Evolutionary conservation across 2,888 invertebrate species (phyloP).

Genomic region (Hyposoter didymator): DNA sequence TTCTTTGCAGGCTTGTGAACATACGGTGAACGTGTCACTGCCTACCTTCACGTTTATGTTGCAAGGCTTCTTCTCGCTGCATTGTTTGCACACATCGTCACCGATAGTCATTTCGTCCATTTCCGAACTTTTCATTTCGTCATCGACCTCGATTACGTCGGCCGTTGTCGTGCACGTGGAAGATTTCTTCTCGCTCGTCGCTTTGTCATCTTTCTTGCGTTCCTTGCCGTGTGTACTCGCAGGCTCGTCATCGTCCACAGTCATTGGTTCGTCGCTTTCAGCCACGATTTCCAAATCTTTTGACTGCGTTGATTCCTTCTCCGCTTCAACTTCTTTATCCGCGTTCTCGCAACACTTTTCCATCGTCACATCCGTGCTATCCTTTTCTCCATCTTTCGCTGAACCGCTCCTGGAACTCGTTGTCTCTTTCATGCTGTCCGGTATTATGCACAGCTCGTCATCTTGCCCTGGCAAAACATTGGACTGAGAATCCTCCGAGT

Average conservation of each 20-base stretch:
- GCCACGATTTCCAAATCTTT: slow-evolving; percentile 73
- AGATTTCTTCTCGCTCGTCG: slow-evolving; percentile 39
- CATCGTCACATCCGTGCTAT: slow-evolving; percentile 48
- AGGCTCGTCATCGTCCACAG: neutral
- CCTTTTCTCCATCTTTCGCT: slow-evolving; percentile 48
- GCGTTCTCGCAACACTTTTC: slow-evolving; percentile 43
- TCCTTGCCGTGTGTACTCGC: neutral
- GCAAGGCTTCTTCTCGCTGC: slow-evolving; percentile 77
- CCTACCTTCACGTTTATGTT: slow-evolving; percentile 85
- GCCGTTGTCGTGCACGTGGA: slow-evolving; percentile 69
- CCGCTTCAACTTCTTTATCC: neutral
- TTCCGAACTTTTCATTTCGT: slow-evolving; percentile 81
- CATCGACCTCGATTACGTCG: slow-evolving; percentile 85
- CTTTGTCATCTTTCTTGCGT: slow-evolving; percentile 28
- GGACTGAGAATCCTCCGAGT: slow-evolving; percentile 73
- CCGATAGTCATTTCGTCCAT: slow-evolving; percentile 78
- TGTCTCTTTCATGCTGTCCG: slow-evolving; percentile 81
- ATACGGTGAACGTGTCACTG: slow-evolving; percentile 81
- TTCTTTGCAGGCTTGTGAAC: slow-evolving; percentile 79
- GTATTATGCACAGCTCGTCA: slow-evolving; percentile 82
- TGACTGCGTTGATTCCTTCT: slow-evolving; percentile 40
- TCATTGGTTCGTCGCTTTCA: slow-evolving; percentile 85
- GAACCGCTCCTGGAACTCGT: slow-evolving; percentile 55
- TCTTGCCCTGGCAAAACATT: slow-evolving; percentile 81
- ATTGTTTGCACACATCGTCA: slow-evolving; percentile 79